Evolutionary conservation across 2,888 invertebrate species (phyloP).

Genomic region (Meandrusa payeni): DNA sequence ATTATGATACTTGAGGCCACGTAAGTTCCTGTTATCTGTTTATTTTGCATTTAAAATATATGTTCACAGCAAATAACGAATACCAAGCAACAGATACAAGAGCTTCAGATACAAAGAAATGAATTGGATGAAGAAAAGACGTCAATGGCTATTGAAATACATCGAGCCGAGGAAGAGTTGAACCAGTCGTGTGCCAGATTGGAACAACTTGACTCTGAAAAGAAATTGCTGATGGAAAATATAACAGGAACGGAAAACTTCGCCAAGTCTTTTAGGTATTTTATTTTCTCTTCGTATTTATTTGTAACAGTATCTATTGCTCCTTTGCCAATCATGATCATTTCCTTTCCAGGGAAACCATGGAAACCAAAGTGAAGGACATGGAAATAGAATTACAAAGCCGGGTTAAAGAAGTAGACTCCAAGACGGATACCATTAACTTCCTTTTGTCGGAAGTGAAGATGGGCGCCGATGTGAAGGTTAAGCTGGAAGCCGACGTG

Average conservation of each 20-base stretch:
- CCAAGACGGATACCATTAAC: conserved; percentile 37
- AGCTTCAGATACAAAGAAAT: conserved; percentile 29
- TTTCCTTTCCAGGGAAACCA: conserved; percentile 30
- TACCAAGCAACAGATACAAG: conserved; percentile 27
- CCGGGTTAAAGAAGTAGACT: conserved; percentile 39
- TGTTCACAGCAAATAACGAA: conserved; percentile 30
- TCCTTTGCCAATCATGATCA: no score
- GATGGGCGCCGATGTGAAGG: conserved; percentile 35
- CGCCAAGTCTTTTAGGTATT: conserved; percentile 28
- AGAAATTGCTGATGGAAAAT: conserved; percentile 25
- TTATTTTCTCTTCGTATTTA: no score
- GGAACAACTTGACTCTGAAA: conserved; percentile 27
- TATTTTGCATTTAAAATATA: not conserved
- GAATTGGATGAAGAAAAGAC: conserved; percentile 31
- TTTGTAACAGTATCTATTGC: no score
- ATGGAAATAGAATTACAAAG: conserved; percentile 26
- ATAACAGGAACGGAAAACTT: conserved; percentile 27
- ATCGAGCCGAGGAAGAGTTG: conserved; percentile 25
- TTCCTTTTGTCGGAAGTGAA: conserved; percentile 46
- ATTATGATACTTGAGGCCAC: no score
- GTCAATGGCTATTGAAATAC: conserved; percentile 25
- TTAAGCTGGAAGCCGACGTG: conserved; percentile 35
- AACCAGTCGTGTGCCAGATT: conserved; percentile 23
- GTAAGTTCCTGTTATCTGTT: no score
- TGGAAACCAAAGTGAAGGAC: conserved; percentile 31